Evolutionary conservation across 2,888 invertebrate genomes (phyloP), one percentile per base, ranked within the genome.

Genomic region (Plebejus argus): DNA sequence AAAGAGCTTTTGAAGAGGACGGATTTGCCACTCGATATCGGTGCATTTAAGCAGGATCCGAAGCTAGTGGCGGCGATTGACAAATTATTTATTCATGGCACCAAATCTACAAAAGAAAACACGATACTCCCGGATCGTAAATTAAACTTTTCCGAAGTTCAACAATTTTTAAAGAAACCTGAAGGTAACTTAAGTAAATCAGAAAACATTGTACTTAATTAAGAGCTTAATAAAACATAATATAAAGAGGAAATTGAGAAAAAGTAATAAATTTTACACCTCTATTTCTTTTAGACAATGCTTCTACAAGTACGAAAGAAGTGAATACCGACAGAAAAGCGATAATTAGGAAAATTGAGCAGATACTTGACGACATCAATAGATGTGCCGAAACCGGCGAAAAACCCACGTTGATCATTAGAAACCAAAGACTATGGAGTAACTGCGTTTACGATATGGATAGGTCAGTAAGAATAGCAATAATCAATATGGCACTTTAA

Each of bases 371-470:
- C 18, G 84, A 90, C 15, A 86, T 95, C 20, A 91, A 94, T 74
- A 89, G 86, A 83, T 88, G 89, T 76, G 90, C 91, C 20, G 90
- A 91, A 77, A 85, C 78, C 33, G 91, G 89, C 18, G 84, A 85
- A 23, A 84, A 84, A 8, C 94, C 94, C 1, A 91, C 89, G 83
- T 83, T 95, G 18, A 81, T 87, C 0, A 86, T 94, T 76, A 88
- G 94, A 83, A 94, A 94, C 81, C 94, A 92, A 83, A 89, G 84
- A 79, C 82, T 92, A 23, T 95, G 94, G 93, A 92, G 91, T 79
- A 95, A 95, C 82, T 95, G 95, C 80, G 87, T 93, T 81, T 95
- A 94, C 82, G 93, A 93, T 82, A 86, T 93, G 80, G 91, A 94
- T 82, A 89, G 91, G 95, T 95, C 33, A 28, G 66, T 28, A 10